phyloP scores from a whole-genome alignment of 2,797 vertebrate genomes.

The Odontamblyopus lacepedii region DNA sequence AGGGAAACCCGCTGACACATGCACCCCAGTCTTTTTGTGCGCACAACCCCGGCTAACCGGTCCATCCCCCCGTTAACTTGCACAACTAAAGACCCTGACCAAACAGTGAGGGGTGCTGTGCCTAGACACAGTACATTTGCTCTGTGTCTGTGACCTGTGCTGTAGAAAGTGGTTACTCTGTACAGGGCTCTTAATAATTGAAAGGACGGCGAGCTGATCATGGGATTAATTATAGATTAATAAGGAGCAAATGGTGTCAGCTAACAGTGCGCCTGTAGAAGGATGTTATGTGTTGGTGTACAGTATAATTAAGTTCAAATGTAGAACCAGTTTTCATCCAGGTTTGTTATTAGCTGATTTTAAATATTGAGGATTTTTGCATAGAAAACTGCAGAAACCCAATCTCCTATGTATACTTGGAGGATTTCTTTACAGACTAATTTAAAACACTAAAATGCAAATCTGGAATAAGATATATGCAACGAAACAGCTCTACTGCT shows the following conservation, averaged over 20 bases:
- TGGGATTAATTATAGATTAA: slow-evolving; percentile 71
- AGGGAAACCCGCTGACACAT: slow-evolving; percentile 83
- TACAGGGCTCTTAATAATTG: slow-evolving; percentile 55
- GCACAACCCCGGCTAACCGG: slow-evolving; percentile 54
- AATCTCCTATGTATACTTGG: too few relatives aligned
- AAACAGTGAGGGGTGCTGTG: slow-evolving; percentile 15
- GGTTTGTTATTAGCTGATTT: not conserved
- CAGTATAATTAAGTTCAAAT: not conserved
- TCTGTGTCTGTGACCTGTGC: not conserved
- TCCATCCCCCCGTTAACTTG: slow-evolving; percentile 29
- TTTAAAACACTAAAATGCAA: slow-evolving; percentile 1
- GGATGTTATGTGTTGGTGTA: slow-evolving; percentile 24
- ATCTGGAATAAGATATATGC: not conserved
- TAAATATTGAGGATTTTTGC: not conserved
- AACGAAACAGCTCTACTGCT: not conserved
- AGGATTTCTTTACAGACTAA: not conserved
- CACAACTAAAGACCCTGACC: slow-evolving; percentile 20
- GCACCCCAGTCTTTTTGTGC: slow-evolving; percentile 70
- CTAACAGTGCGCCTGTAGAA: slow-evolving; percentile 25
- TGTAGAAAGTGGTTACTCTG: slow-evolving; percentile 25
- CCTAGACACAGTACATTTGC: not conserved
- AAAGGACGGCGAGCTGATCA: slow-evolving; percentile 48
- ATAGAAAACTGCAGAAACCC: not conserved
- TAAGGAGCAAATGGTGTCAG: slow-evolving; percentile 48
- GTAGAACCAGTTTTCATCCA: not conserved